Evolutionary conservation across 2,797 vertebrate genomes (phyloP), one percentile per base, ranked within the genome.

Genomic region (Enteromius trimaculatus): DNA sequence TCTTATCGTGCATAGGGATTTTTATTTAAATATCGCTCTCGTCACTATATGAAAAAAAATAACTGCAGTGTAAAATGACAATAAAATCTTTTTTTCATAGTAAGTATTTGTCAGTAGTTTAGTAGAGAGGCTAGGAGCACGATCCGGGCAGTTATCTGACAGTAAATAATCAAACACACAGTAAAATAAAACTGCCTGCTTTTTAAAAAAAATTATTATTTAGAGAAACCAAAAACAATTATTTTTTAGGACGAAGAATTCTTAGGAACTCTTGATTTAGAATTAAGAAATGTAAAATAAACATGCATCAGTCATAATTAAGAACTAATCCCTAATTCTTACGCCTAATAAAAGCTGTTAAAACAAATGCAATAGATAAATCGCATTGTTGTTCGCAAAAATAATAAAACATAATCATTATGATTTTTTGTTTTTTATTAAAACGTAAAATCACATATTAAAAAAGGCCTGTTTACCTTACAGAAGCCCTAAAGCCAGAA

Each of bases 141-240:
- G 88, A 90, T 77, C 88, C 88, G 86, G 90, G 37, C 42, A 82
- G 77, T 75, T 21, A 37, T 55, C 88, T 94, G 94, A 94, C 93
- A 90, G 91, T 39, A 39, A 84, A 88, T 87, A 85, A 85, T 84
- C 84, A 51, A 88, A 90, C 92, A 93, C 93, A 92, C 93, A 92
- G 88, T 89, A 71, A 88, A 90, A 94, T 94, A 92, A 93, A 91
- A 87, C 64, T 58, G 64, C 71, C 77, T n/a, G 76, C 79, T 87
- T 86, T 86, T 79, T 88, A 6, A 37, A 37, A 37, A 31, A n/a
- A n/a, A n/a, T 37, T 89, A 39, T 34, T 21, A 6, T 31, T 29
- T 11, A 10, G 13, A 75, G 34, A 16, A n/a, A 51, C 11, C 5
- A 31, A 68, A 34, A 2, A 23, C 3, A 1, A n/a, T n/a, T 51